Percentiles rank a stretch among this genome's conserved stretches.
Evolutionary conservation across 2,888 invertebrate species (phyloP).

Genomic region (Latheticus oryzae): DNA sequence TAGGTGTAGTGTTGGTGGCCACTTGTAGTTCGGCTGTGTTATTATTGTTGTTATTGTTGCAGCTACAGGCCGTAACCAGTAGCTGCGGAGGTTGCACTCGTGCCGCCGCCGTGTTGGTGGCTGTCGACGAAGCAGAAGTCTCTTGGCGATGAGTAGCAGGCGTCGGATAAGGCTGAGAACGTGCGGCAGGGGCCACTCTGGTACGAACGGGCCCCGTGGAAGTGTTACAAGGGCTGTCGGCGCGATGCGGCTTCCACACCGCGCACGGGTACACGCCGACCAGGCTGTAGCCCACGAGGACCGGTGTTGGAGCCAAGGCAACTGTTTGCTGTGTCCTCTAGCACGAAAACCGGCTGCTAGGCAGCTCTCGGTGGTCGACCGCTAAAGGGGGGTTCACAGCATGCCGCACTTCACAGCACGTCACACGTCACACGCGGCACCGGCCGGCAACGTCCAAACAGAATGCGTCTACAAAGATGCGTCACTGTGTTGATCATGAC

Average conservation of each 20-base stretch:
- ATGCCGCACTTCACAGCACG: conserved; percentile 47
- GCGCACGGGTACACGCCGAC: conserved; percentile 70
- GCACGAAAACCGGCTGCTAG: conserved; percentile 49
- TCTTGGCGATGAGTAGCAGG: conserved; percentile 42
- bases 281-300: conserved; percentile 68
- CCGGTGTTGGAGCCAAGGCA: conserved; percentile 66
- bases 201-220: conserved; percentile 46
- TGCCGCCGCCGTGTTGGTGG: conserved; percentile 54
- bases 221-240: conserved; percentile 45
- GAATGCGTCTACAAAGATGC: conserved; percentile 58
- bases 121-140: too few species aligned
- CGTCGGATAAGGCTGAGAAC: conserved; percentile 48
- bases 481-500: conserved; percentile 64
- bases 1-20: conserved; percentile 59
- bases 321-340: conserved; percentile 54
- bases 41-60: conserved; percentile 56
- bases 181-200: conserved; percentile 37
- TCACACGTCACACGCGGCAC: conserved; percentile 51
- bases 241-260: conserved; percentile 65
- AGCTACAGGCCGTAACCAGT: conserved; percentile 60
- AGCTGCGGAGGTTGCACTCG: conserved; percentile 56
- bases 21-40: conserved; percentile 48
- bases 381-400: conserved; percentile 40
- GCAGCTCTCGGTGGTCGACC: conserved; percentile 33
- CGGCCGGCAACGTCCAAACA: conserved; percentile 42